These are phyloP conservation scores for Cryptocheilus praepositus DNA, from an alignment of 2,888 invertebrate genomes.

Conservation along the genomic window DNA sequence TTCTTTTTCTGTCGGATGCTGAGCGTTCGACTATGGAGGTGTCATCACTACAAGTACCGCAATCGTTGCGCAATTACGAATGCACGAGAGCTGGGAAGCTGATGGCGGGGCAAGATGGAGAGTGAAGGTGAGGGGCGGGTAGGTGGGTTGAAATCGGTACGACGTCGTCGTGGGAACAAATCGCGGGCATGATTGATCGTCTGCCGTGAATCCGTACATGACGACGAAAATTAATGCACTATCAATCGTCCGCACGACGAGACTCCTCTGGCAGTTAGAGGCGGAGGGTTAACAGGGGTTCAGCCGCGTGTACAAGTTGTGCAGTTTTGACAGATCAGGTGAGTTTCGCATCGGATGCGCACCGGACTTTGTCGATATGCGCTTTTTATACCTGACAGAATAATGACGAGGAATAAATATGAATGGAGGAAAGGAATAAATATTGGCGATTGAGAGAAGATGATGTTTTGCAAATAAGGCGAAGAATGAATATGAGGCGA, in stretches of 20 bases:
- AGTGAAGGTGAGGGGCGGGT: background rate
- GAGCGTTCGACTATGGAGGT: too few relatives aligned
- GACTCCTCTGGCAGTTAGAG: slow-evolving; percentile 8
- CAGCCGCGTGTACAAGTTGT: slow-evolving; percentile 20
- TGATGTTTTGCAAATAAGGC: too few relatives aligned
- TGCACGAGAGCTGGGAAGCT: background rate
- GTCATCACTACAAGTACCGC: slow-evolving; percentile 17
- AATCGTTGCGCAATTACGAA: slow-evolving; percentile 41
- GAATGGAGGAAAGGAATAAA: too few relatives aligned
- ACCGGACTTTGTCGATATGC: slow-evolving; percentile 23
- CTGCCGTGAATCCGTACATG: slow-evolving; percentile 37
- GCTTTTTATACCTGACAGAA: slow-evolving; percentile 18
- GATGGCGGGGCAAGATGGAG: slow-evolving; percentile 1
- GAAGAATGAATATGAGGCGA: too few relatives aligned
- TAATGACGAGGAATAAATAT: background rate
- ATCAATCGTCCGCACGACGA: slow-evolving; percentile 42
- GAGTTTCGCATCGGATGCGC: slow-evolving; percentile 7
- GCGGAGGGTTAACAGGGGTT: too few relatives aligned
- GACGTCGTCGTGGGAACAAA: slow-evolving; percentile 15
- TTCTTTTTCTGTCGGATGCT: too few relatives aligned
- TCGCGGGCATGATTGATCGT: slow-evolving; percentile 19
- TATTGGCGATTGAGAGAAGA: too few relatives aligned
- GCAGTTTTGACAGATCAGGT: slow-evolving; percentile 32
- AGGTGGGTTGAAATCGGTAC: background rate
- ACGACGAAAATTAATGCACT: slow-evolving; percentile 52